Percentiles rank a stretch among this genome's conserved stretches.
Evolutionary conservation across 2,888 invertebrate species (phyloP).

Genomic region (Hanleya hanleyi): DNA sequence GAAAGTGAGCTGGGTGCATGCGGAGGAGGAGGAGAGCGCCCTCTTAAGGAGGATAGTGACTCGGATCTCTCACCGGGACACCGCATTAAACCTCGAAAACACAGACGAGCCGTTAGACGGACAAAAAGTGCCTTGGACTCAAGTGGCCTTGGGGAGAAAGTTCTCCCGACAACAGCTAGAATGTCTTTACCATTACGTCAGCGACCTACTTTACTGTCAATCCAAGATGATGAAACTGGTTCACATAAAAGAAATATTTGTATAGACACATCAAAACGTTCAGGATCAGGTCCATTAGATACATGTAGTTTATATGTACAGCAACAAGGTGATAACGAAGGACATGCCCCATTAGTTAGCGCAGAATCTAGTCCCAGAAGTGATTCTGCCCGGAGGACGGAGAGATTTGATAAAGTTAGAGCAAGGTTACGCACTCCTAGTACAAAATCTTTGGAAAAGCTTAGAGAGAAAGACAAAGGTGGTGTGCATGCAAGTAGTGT

Average conservation of each 20-base stretch:
- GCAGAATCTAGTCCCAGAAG: not conserved
- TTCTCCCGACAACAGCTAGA: not conserved
- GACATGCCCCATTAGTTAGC: not conserved
- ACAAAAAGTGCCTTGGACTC: constrained; percentile 60
- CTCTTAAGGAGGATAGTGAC: constrained; percentile 45
- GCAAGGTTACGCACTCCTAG: constrained; percentile 38
- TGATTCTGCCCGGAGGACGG: not conserved
- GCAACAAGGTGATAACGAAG: not conserved
- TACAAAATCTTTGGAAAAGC: constrained; percentile 23
- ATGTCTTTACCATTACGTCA: constrained; percentile 1
- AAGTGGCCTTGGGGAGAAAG: not conserved
- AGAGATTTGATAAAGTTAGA: not conserved
- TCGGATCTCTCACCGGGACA: constrained; percentile 57
- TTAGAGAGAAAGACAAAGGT: not conserved
- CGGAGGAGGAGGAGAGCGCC: constrained; percentile 31
- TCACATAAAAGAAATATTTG: not conserved
- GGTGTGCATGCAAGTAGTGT: not conserved
- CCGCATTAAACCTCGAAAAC: constrained; percentile 32
- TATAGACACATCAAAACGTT: not conserved
- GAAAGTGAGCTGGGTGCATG: constrained; percentile 10
- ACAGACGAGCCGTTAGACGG: constrained; percentile 51
- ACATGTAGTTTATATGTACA: too few relatives aligned
- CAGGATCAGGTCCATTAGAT: not conserved
- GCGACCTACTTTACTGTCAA: not conserved
- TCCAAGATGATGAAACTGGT: not conserved